Conservation (phyloP, 2,797 vertebrate genomes). For the Ceryle rudis region DNA sequence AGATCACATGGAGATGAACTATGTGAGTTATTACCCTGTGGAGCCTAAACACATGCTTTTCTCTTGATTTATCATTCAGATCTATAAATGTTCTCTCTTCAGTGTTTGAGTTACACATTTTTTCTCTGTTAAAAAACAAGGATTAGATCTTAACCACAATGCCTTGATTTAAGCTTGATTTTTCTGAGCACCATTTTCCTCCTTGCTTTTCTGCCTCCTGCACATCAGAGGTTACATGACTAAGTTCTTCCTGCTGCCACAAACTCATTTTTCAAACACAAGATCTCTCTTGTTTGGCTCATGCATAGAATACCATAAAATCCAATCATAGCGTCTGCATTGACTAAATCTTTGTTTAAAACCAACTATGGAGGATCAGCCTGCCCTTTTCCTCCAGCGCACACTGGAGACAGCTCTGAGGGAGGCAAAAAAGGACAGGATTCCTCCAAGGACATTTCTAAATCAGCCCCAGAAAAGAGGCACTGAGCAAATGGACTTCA, state of each 20-base stretch:
- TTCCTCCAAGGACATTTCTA: background rate
- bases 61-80: conserved; percentile 24
- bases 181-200: background rate
- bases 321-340: background rate
- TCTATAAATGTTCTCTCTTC: background rate
- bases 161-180: background rate
- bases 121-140: background rate
- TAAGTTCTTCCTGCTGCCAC: conserved; percentile 6
- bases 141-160: background rate
- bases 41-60: conserved; percentile 8
- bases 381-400: background rate
- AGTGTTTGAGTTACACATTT: conserved; percentile 4
- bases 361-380: background rate
- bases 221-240: background rate
- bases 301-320: background rate
- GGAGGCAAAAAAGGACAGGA: background rate
- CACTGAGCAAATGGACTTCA: background rate
- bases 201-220: background rate
- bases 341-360: conserved; percentile 24
- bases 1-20: conserved; percentile 46
- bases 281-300: conserved; percentile 8
- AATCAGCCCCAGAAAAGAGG: background rate
- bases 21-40: conserved; percentile 13
- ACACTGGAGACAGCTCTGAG: background rate
- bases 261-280: background rate